phyloP scores from a whole-genome alignment of 2,888 invertebrate species.

The Ptycholaimellus sp. region DNA sequence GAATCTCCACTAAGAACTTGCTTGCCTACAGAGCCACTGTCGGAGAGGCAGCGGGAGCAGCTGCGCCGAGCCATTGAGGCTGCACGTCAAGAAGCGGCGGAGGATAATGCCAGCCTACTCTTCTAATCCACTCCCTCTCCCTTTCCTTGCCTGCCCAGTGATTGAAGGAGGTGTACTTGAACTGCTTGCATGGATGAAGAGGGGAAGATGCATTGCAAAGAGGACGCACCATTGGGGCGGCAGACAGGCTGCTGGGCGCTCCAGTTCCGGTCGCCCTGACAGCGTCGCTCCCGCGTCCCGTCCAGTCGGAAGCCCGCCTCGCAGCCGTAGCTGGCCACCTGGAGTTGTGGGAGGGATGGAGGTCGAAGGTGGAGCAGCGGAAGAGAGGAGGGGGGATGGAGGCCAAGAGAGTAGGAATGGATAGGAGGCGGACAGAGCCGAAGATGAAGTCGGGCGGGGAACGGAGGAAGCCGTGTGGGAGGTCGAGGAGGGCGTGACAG shows the following conservation, averaged over 20 bases:
- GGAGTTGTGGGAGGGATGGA: neutral
- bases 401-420: neutral
- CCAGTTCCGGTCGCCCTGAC: slow-evolving; percentile 32
- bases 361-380: neutral
- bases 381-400: neutral
- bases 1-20: too few species aligned
- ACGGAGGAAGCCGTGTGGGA: slow-evolving; percentile 24
- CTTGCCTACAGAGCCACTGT: too few species aligned
- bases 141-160: too few species aligned
- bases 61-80: too few species aligned
- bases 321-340: slow-evolving; percentile 27
- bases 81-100: too few species aligned
- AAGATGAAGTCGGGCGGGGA: slow-evolving; percentile 24
- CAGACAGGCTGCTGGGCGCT: slow-evolving; percentile 28
- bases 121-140: too few species aligned
- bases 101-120: too few species aligned
- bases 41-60: too few species aligned
- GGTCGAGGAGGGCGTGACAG: slow-evolving; percentile 21
- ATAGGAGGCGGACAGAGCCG: slow-evolving; percentile 11
- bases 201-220: too few species aligned
- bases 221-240: slow-evolving; percentile 18
- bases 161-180: too few species aligned
- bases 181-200: too few species aligned
- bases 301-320: slow-evolving; percentile 28
- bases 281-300: slow-evolving; percentile 27